Evolutionary conservation across 2,113 vertebrate genomes (phyloP), one percentile per base, ranked within the genome.

Genomic region (Tretioscincus oriximinensis): DNA sequence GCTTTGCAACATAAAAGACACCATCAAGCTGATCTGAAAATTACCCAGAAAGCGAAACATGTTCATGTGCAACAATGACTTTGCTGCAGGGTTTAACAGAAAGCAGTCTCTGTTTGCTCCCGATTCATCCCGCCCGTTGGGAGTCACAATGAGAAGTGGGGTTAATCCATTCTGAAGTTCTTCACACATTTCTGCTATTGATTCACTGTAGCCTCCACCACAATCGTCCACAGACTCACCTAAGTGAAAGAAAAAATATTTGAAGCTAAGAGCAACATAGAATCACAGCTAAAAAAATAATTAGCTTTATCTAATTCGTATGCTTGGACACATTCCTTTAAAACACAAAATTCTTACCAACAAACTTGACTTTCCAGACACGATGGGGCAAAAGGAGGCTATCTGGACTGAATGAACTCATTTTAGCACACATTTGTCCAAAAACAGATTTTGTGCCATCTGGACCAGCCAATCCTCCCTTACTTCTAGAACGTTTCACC

Each of bases 291-390:
- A 81, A 1, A 28, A 41, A 20, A 51, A 20, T 82, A 70, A 82
- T 61, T 54, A 47, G 54, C 16, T 1, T 1, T 64, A 77, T 81
- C 72, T 29, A 67, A 84, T 22, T 82, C 61, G 78, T 1, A 69
- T 58, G 54, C 26, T 28, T 29, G 70, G 79, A 73, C 49, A 78
- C 60, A 0, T 0, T 28, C 54, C 66, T 45, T 67, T 74, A 74
- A 22, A 22, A 5, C 20, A 4, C 18, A 16, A 77, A 60, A 81
- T 7, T 58, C 93, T 93, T 93, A 99, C 98, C 98, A 78, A 99
- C 98, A 93, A 99, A 99, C 90, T 99, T 99, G 93, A 99, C 98
- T 93, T 99, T 99, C 98, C 98, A 99, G 83, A 99, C 98, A 0
- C 98, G 96, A 85, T 99, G 98, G 28, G 98, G 98, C 29, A 99